phyloP scores from a whole-genome alignment of 1,140 invertebrate genomes.

The Linepithema humile region DNA sequence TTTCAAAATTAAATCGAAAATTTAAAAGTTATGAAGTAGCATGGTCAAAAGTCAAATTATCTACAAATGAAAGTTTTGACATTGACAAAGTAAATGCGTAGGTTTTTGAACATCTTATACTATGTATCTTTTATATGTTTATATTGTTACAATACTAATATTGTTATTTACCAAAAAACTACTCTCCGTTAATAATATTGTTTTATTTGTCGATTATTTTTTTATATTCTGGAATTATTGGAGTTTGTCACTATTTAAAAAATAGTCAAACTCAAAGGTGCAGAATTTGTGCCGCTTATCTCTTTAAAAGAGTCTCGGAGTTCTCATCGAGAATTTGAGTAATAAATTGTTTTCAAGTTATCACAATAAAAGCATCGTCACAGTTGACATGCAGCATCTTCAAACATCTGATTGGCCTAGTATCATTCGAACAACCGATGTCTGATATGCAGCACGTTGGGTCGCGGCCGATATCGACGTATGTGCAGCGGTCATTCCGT shows the following conservation, averaged over 20 bases:
- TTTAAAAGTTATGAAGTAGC: background rate
- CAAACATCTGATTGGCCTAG: conserved; percentile 14
- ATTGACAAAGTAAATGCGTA: background rate
- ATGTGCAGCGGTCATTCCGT: conserved; percentile 49
- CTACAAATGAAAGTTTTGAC: background rate
- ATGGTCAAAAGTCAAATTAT: background rate
- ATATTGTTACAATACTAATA: background rate
- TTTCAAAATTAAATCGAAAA: background rate
- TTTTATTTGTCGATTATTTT: background rate
- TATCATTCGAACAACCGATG: conserved; percentile 13
- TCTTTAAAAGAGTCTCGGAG: background rate
- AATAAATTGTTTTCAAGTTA: too few relatives aligned
- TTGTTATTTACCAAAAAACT: too few relatives aligned
- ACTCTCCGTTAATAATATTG: too few relatives aligned
- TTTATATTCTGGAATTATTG: background rate
- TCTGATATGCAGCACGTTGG: conserved; percentile 39
- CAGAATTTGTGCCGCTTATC: background rate
- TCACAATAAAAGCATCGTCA: too few relatives aligned
- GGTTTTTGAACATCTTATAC: background rate
- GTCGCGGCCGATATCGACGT: conserved; percentile 19
- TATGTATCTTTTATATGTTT: too few relatives aligned
- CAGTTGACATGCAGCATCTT: background rate
- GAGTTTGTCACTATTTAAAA: background rate
- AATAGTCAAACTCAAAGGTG: background rate
- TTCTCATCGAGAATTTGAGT: background rate